Evolutionary conservation across 2,113 vertebrate species (phyloP), one percentile per base, ranked within the genome.

Genomic region (Tauraco erythrolophus): DNA sequence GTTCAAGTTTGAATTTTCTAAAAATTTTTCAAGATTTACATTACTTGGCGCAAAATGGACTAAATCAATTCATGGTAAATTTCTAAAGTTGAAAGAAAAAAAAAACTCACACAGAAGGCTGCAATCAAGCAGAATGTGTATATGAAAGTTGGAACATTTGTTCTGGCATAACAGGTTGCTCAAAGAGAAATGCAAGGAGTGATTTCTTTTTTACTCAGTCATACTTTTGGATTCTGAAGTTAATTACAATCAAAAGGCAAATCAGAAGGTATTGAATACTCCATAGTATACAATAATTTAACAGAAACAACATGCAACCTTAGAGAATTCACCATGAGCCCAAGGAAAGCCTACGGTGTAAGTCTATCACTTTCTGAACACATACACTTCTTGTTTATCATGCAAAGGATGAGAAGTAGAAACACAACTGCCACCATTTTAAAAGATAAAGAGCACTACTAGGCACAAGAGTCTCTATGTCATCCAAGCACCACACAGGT

Each of bases 201-300:
- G 39, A 78, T 66, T 92, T 69, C 23, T 62, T 75, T 90, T 89
- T 96, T n/a, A 81, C 35, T 91, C 46, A 48, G 33, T 88, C 75
- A 37, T 74, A 84, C 51, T 58, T 94, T 86, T 75, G 21, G 35
- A 84, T 79, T 89, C 64, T 78, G 37, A 71, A 81, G 37, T 89
- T 95, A 91, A 81, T 87, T 94, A 91, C 72, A 87, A 96, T 95
- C 84, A 87, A 50, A 92, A 94, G 48, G 28, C 25, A 79, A 93
- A 94, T 88, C 75, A 80, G 56, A 89, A 89, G 39, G 80, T 78
- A 75, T 70, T 84, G 84, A 96, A 66, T 66, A 84, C 16, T 61
- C 82, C 35, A 35, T 14, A 84, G 37, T 30, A 68, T 56, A 91
- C 0, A 14, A 35, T 48, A 96, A 92, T 89, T 89, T 60, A 68